Evolutionary conservation across 2,888 invertebrate genomes (phyloP), one percentile per base, ranked within the genome.

Genomic region (Galerucella pusilla): DNA sequence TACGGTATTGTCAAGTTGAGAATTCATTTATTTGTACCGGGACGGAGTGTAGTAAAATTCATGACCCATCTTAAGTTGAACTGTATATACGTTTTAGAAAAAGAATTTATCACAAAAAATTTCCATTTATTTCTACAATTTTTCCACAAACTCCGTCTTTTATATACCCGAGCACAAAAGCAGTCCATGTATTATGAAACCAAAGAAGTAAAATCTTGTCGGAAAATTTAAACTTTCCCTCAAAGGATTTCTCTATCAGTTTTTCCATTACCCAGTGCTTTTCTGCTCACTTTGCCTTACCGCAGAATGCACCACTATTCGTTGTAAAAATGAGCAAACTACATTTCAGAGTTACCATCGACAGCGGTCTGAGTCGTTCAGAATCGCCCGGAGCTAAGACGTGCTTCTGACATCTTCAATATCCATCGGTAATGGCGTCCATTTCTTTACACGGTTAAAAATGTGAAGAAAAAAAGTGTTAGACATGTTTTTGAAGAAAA

Each of bases 371-470:
- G 65, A 71, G 65, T 71, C 71, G 71, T 45, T 42, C 57, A 54
- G 71, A 73, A 46, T 73, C 74, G 68, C 65, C 59, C 28, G 59
- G 45, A 65, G 69, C 65, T 20, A 42, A 69, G 73, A 65, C 60
- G 59, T 74, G 74, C 59, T 74, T 69, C 60, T 74, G 74, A 74
- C 74, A 66, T 74, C 68, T 69, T 60, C 68, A 65, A 69, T 74
- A 59, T 74, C 65, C 65, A 74, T 69, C 65, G 28, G 35, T 59
- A 66, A 72, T 64, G 60, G 66, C 66, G 66, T 72, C 72, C 72
- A 67, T 60, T 66, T 64, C 66, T 66, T 61, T 72, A 60, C 72
- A 49, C 66, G 20, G 65, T 28, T 72, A 72, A 72, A 72, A 72
- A 60, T 64, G n/a, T 42, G 2, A 49, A n/a, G n/a, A n/a, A 35